Base-by-base conservation (phyloP, 2,797 vertebrate species). In the Sphenopsis melanotis region DNA sequence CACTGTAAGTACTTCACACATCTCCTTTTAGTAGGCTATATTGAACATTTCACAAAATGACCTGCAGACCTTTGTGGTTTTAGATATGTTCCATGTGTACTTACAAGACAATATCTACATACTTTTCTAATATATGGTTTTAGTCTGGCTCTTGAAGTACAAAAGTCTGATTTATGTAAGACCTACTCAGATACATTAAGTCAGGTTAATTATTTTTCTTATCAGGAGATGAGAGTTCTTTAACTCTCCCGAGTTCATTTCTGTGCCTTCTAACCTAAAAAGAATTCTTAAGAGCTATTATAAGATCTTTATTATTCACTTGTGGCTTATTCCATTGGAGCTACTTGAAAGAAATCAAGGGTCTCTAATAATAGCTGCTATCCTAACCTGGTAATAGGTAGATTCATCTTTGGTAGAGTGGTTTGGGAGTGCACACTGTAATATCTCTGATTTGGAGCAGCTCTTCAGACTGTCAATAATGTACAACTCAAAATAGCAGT, bases 1-100 rank as follows among this genome's bases (percentile, higher is more conserved):
- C 99, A 99, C 99, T 98, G 99, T 99, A 96, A 99, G 99, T 99
- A 98, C 97, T 96, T 95, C 97, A 94, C 97, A 94, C 97, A 8
- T 97, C 46, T 95, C 79, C 66, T 96, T 92, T 92, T 92, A 93
- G 94, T 71, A 81, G 92, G 83, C 66, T 86, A 78, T 82, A 95
- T 95, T 92, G 97, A 97, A 80, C 87, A 57, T 91, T 87, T 96
- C 94, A 96, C 96, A 97, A 90, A 97, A 94, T 90, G 96, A 87
- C 96, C 89, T 80, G 41, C 79, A 94, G 90, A 95, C 93, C 81
- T 92, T 79, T 63, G 81, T 93, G 86, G 93, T 83, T 96, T 97
- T 91, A 96, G 96, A 96, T 93, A 83, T 94, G 79, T 91, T 91
- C 93, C 64, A 32, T 87, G 86, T 93, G 94, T 93, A 90, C 95